A percentile compares a stretch with the other conserved stretches of the same genome.
Conservation (phyloP, 2,797 vertebrate species). For the Anableps anableps region DNA sequence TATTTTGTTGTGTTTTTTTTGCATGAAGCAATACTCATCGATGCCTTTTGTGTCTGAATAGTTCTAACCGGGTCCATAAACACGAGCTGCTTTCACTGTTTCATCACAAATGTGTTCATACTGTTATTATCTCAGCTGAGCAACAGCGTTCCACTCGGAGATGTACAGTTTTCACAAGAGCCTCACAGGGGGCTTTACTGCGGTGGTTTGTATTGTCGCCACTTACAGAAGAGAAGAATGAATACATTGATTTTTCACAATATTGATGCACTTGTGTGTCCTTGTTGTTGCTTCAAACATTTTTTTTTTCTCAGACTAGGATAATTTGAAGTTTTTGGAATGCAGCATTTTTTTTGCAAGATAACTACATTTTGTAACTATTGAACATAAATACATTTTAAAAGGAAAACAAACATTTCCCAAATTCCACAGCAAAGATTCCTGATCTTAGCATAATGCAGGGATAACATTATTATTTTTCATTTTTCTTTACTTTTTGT, state of each 20-base stretch:
- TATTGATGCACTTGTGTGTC: neutral
- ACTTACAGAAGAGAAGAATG: neutral
- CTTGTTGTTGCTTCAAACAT: neutral
- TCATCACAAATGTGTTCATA: neutral
- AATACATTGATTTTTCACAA: neutral
- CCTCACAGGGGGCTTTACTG: neutral
- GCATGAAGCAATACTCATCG: neutral
- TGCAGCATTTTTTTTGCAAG: too few relatives aligned
- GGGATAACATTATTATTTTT: neutral
- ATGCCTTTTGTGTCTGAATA: neutral
- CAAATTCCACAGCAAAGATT: neutral
- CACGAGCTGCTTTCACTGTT: neutral
- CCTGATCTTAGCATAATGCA: neutral
- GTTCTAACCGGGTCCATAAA: neutral
- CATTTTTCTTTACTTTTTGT: conserved; percentile 7
- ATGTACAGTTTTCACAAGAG: neutral
- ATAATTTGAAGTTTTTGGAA: neutral
- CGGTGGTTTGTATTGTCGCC: neutral
- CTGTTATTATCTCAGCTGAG: neutral
- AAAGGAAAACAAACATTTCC: neutral
- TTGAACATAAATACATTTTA: too few relatives aligned
- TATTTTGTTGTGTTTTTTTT: neutral
- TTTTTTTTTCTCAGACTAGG: neutral
- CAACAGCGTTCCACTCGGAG: neutral
- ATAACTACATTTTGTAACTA: too few relatives aligned